phyloP scores from a whole-genome alignment of 2,113 vertebrate genomes.

The Phainopepla nitens region DNA sequence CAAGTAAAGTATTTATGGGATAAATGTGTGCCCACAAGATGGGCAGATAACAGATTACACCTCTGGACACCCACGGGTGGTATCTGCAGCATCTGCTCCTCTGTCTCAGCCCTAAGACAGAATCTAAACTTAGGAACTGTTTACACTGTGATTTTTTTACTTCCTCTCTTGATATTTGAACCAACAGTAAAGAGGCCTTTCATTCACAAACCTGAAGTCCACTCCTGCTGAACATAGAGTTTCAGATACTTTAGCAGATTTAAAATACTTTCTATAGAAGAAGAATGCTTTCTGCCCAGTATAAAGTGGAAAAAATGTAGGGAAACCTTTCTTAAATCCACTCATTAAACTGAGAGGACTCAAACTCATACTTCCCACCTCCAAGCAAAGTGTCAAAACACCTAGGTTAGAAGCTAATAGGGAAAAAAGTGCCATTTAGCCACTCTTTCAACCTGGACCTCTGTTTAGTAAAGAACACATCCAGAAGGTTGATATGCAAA shows the following conservation, averaged over 20 bases:
- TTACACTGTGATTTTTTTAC: background rate
- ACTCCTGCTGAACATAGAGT: background rate
- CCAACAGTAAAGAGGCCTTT: background rate
- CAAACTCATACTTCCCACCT: background rate
- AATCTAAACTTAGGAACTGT: background rate
- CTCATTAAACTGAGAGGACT: background rate
- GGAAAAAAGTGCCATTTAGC: background rate
- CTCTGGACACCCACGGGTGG: background rate
- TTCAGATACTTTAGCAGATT: background rate
- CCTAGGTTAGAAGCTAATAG: background rate
- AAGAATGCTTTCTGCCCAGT: background rate
- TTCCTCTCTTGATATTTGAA: background rate
- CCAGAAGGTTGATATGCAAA: background rate
- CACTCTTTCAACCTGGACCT: background rate
- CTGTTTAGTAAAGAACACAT: background rate
- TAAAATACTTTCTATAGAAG: background rate
- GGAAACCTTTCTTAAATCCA: background rate
- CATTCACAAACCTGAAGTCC: background rate
- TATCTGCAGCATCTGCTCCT: background rate
- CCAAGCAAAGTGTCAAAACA: background rate
- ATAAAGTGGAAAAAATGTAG: background rate
- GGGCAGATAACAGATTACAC: background rate
- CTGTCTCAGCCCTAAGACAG: background rate
- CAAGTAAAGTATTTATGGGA: background rate
- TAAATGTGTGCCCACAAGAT: rapidly evolving